Evolutionary conservation across 2,797 vertebrate genomes (phyloP), one percentile per base, ranked within the genome.

Genomic region (Jordanella pulchra): DNA sequence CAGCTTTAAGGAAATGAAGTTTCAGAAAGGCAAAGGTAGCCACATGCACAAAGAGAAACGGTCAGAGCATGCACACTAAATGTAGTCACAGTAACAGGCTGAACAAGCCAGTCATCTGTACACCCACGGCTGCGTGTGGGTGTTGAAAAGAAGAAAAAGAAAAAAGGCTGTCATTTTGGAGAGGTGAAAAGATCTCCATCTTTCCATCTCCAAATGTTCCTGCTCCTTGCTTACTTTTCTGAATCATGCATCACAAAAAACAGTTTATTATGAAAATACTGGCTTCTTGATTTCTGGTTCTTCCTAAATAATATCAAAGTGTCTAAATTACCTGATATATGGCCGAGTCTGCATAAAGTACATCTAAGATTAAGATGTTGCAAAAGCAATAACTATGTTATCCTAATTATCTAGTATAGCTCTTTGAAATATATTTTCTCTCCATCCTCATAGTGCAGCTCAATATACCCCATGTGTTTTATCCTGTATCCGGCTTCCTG

Each of bases 401-500:
- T 78, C 65, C 76, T 88, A 75, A 87, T 89, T 90, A 91, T 84
- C 66, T 58, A 71, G 73, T 83, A 77, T 82, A 77, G 82, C 80
- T 87, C 79, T 86, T 51, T 54, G 56, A 82, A 80, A 44, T 70
- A 67, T 84, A 63, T 64, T 32, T 81, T 80, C 74, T 84, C 77
- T 73, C 56, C 53, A 76, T 53, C 76, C 76, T 80, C 63, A 39
- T 72, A 83, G 78, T 81, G 87, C 78, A 79, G 83, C 85, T 89
- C 88, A 89, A 91, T 88, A 86, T 87, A 85, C 82, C 78, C 51
- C 71, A 58, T 82, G 83, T 89, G 88, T 90, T 89, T 88, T 86
- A 90, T 88, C 87, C 82, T 14, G 82, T 79, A 90, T 91, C 89
- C 86, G 77, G 87, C 83, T 88, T 91, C 89, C 89, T 88, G 90